A percentile compares a stretch with the other conserved stretches of the same genome.
Evolutionary conservation across 2,113 vertebrate genomes (phyloP).

Genomic region (Tragelaphus buxtoni): DNA sequence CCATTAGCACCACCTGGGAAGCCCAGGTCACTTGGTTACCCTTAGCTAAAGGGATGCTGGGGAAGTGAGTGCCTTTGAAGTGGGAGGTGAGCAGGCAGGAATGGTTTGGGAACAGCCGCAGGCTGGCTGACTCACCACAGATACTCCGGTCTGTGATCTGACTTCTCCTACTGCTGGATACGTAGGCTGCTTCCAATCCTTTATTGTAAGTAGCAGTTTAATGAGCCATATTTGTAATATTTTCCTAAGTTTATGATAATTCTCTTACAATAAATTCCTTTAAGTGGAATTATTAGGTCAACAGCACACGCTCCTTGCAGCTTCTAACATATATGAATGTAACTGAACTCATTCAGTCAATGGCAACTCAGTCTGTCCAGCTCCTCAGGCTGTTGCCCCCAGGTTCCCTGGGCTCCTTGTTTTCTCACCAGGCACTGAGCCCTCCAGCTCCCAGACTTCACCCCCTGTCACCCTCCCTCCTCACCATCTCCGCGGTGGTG

Average conservation of each 20-base stretch:
- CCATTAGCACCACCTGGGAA: not conserved
- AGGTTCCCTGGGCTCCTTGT: accelerated
- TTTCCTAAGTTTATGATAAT: not conserved
- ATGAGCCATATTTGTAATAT: not conserved
- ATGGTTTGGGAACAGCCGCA: not conserved
- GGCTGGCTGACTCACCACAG: not conserved
- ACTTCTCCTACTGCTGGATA: not conserved
- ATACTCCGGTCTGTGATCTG: accelerated
- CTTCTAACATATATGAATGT: accelerated
- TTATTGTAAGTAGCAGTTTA: not conserved
- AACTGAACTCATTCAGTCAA: not conserved
- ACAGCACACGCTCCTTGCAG: not conserved
- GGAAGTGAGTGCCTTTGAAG: no score
- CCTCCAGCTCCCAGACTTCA: not conserved
- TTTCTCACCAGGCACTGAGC: not conserved
- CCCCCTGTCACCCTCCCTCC: accelerated
- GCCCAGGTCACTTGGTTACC: not conserved
- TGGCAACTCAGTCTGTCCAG: accelerated
- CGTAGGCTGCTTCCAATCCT: not conserved
- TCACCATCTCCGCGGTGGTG: accelerated
- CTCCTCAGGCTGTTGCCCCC: accelerated
- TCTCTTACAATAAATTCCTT: not conserved
- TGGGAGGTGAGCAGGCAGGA: not conserved
- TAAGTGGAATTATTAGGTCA: constrained; percentile 4
- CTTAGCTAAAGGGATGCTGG: not conserved